phyloP scores from a whole-genome alignment of 2,113 vertebrate genomes.

The Sylvilagus bachmani region DNA sequence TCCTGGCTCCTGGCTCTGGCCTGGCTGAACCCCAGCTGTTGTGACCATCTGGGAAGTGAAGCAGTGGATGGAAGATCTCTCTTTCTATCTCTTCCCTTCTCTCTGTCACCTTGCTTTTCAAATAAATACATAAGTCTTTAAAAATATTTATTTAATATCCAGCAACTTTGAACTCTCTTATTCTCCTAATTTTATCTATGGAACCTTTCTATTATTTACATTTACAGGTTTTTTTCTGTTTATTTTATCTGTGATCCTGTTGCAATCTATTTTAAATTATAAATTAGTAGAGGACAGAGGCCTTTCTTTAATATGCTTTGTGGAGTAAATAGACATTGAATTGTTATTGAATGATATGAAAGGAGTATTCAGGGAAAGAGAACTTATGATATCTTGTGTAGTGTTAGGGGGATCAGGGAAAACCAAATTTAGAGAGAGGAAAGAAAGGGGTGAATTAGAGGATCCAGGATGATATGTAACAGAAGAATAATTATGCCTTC shows the following conservation, averaged over 20 bases:
- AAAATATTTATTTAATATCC: slow-evolving; percentile 53
- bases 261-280: slow-evolving; percentile 25
- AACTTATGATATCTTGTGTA: not conserved
- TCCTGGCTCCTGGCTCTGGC: too few relatives aligned
- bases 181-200: slow-evolving; percentile 1
- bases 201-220: slow-evolving; percentile 2
- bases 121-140: not conserved
- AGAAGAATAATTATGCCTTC: not conserved
- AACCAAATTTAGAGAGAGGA: slow-evolving; percentile 1
- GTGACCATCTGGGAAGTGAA: too few relatives aligned
- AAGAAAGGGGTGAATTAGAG: slow-evolving; percentile 35
- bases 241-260: not conserved
- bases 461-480: not conserved
- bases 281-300: not conserved
- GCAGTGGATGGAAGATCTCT: too few relatives aligned
- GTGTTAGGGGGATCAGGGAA: not conserved
- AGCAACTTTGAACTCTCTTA: slow-evolving; percentile 5
- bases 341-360: not conserved
- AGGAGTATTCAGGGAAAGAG: not conserved
- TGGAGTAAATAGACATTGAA: slow-evolving; percentile 33
- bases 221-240: slow-evolving; percentile 21
- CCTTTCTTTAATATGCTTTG: slow-evolving; percentile 1
- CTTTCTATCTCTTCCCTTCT: too few relatives aligned
- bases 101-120: too few relatives aligned
- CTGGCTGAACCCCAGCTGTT: too few relatives aligned